Evolutionary conservation across 2,888 invertebrate species (phyloP).

Genomic region (Linyphia triangularis): DNA sequence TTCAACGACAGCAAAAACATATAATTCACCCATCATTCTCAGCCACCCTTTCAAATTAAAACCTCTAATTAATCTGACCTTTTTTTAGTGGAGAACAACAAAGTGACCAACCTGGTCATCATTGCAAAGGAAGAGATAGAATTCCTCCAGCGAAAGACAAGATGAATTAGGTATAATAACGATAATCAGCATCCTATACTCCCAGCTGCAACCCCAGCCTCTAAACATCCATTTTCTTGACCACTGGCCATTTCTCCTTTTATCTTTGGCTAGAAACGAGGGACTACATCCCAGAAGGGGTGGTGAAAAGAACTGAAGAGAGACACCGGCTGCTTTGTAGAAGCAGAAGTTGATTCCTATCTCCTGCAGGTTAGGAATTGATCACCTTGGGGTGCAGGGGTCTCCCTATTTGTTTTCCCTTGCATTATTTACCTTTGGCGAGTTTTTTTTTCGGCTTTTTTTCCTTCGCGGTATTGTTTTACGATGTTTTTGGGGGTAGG

Average conservation of each 20-base stretch:
- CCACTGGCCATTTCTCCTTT: conserved; percentile 21
- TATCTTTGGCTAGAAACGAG: conserved; percentile 1
- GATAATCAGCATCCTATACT: conserved; percentile 16
- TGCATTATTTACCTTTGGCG: conserved; percentile 48
- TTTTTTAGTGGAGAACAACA: not conserved
- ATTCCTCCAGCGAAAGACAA: not conserved
- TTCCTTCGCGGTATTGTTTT: conserved; percentile 37
- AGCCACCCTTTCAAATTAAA: conserved; percentile 30
- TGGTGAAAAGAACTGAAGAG: conserved; percentile 15
- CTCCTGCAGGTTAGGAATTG: conserved; percentile 44
- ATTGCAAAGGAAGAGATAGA: too few relatives aligned
- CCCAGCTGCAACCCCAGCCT: not conserved
- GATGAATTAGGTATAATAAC: conserved; percentile 47
- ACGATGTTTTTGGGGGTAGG: conserved; percentile 30
- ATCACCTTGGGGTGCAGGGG: conserved; percentile 38
- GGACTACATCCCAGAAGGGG: conserved; percentile 41
- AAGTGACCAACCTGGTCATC: not conserved
- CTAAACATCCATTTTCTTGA: conserved; percentile 25
- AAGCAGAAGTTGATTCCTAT: conserved; percentile 35
- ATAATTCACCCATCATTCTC: not conserved
- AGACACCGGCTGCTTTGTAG: conserved; percentile 1
- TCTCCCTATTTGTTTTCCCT: conserved; percentile 36
- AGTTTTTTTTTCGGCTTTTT: not conserved
- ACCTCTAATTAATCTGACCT: not conserved
- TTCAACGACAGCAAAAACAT: not conserved